A percentile compares a stretch with the other conserved stretches of the same genome.
Evolutionary conservation across 2,888 invertebrate genomes (phyloP).

Genomic region (Rhamphomyia laevipes): DNA sequence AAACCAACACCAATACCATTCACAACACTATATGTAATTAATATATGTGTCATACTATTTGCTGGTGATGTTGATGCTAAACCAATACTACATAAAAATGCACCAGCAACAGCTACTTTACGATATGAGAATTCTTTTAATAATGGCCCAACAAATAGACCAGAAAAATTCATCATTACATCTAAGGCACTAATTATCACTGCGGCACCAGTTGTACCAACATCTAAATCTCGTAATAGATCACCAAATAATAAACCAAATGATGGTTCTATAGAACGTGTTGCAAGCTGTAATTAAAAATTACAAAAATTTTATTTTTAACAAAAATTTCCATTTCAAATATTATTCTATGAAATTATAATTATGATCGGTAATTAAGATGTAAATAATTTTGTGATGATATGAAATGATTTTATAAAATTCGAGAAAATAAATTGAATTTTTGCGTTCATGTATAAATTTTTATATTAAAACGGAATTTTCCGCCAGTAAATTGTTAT

Average conservation of each 20-base stretch:
- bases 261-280: slow-evolving; percentile 68
- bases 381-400: too few relatives aligned
- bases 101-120: slow-evolving; percentile 56
- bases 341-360: too few relatives aligned
- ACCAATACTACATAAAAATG: slow-evolving; percentile 52
- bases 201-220: slow-evolving; percentile 62
- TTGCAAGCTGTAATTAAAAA: slow-evolving; percentile 52
- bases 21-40: slow-evolving; percentile 61
- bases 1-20: slow-evolving; percentile 69
- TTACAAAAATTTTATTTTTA: too few relatives aligned
- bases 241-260: slow-evolving; percentile 71
- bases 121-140: slow-evolving; percentile 63
- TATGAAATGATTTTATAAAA: too few relatives aligned
- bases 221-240: slow-evolving; percentile 52
- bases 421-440: too few relatives aligned
- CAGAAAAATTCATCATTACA: slow-evolving; percentile 67
- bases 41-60: slow-evolving; percentile 56
- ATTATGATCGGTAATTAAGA: too few relatives aligned
- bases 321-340: too few relatives aligned
- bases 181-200: slow-evolving; percentile 65
- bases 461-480: too few relatives aligned
- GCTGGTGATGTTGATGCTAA: slow-evolving; percentile 57
- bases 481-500: too few relatives aligned
- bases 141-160: slow-evolving; percentile 63
- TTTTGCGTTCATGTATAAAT: too few relatives aligned